These are phyloP conservation scores for Scaptomyza graminum DNA, from an alignment of 1,140 invertebrate genomes.

Conservation along the genomic window DNA sequence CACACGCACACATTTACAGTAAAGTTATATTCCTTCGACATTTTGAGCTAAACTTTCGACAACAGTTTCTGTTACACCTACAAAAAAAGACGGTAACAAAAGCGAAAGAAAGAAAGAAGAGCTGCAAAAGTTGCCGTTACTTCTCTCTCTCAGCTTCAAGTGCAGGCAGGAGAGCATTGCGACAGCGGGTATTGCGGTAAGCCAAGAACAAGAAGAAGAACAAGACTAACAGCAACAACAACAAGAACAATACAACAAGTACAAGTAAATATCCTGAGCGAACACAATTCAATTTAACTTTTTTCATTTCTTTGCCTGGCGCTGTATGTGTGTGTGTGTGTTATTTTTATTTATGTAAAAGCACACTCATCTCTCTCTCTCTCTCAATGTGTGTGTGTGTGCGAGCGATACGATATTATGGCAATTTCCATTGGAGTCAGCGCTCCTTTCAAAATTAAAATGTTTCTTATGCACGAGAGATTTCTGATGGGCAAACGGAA, in stretches of 20 bases:
- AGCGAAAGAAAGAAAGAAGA: slow-evolving; percentile 31
- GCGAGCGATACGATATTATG: slow-evolving; percentile 69
- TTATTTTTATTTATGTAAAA: slow-evolving; percentile 3
- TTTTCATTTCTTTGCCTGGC: slow-evolving; percentile 65
- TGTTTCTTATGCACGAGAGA: slow-evolving; percentile 79
- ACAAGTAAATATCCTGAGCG: slow-evolving; percentile 63
- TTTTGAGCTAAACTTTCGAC: slow-evolving; percentile 63
- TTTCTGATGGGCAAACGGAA: slow-evolving; percentile 74
- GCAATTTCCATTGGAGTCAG: slow-evolving; percentile 69
- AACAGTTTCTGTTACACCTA: slow-evolving; percentile 66
- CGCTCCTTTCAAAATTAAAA: slow-evolving; percentile 73
- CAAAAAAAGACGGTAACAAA: slow-evolving; percentile 13
- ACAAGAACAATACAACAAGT: slow-evolving; percentile 2
- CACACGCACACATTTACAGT: not conserved
- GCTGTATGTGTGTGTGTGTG: slow-evolving; percentile 61
- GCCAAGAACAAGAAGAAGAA: slow-evolving; percentile 30
- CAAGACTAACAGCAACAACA: not conserved
- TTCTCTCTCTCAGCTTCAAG: slow-evolving; percentile 54
- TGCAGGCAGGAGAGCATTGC: slow-evolving; percentile 46
- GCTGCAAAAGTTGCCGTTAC: slow-evolving; percentile 65
- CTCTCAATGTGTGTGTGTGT: slow-evolving; percentile 26
- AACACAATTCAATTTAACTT: slow-evolving; percentile 81
- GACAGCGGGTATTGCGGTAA: slow-evolving; percentile 47
- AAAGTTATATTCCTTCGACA: slow-evolving; percentile 11
- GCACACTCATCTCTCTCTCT: no score